A percentile compares a stretch with the other conserved stretches of the same genome.
Conservation (phyloP, 2,888 invertebrate species). For the Rutpela maculata region DNA sequence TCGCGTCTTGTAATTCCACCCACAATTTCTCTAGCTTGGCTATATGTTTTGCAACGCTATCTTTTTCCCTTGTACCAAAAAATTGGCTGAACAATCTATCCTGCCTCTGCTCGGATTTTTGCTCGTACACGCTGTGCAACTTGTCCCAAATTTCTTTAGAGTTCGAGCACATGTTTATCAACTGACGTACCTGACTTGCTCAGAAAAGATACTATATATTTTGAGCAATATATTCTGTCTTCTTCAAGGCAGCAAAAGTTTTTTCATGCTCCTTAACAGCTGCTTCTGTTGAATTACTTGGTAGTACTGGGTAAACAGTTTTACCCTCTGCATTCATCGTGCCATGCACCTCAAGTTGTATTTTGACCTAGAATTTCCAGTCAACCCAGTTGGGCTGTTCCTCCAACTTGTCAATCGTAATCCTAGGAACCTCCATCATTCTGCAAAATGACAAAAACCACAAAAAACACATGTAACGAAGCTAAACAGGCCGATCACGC, state of each 20-base stretch:
- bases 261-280: background rate
- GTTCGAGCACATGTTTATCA: conserved; percentile 35
- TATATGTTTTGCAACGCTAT: conserved; percentile 21
- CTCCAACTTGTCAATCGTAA: conserved; percentile 8
- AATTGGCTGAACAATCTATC: conserved; percentile 16
- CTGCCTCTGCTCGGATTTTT: conserved; percentile 28
- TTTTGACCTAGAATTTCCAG: no score
- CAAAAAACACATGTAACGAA: no score
- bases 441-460: no score
- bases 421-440: background rate
- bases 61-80: conserved; percentile 6
- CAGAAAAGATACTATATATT: conserved; percentile 14
- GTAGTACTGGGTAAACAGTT: background rate
- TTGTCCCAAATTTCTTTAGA: conserved; percentile 41
- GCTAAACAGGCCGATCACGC: background rate
- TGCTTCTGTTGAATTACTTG: background rate
- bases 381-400: conserved; percentile 13
- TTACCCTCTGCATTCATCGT: conserved; percentile 2
- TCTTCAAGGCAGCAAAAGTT: no score
- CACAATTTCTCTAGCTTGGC: no score
- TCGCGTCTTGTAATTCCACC: conserved; percentile 9
- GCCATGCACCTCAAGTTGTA: background rate
- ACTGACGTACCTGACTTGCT: background rate
- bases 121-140: conserved; percentile 34
- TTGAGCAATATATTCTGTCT: conserved; percentile 13